Conservation (phyloP, 2,888 invertebrate species). For the Campoplex nolae region DNA sequence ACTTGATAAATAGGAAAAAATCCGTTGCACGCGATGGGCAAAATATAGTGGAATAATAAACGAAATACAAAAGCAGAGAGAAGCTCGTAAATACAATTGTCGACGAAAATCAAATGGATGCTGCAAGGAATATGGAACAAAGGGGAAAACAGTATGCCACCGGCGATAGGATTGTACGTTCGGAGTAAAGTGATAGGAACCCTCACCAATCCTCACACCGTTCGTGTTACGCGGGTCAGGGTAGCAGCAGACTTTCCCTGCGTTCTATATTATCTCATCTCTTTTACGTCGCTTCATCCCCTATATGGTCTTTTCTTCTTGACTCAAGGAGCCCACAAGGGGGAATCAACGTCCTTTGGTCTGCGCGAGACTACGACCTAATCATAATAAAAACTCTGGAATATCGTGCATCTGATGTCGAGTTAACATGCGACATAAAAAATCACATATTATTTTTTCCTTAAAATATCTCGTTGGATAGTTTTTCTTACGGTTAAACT, state of each 20-base stretch:
- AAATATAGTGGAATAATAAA: not conserved
- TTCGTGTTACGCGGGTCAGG: constrained; percentile 71
- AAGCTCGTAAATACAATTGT: not conserved
- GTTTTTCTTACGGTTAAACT: not conserved
- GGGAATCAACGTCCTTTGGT: constrained; percentile 19
- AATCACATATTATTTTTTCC: not conserved
- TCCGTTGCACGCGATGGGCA: not conserved
- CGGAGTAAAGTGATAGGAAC: constrained; percentile 15
- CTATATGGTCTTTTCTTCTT: not conserved
- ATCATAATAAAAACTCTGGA: not conserved
- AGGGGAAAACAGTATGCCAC: constrained; percentile 24
- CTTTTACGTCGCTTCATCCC: constrained; percentile 14
- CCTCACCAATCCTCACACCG: constrained; percentile 57
- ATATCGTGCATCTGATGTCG: not conserved
- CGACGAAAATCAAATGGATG: constrained; percentile 2
- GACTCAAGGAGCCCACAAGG: constrained; percentile 3
- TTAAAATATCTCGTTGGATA: not conserved
- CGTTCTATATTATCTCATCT: constrained; percentile 44
- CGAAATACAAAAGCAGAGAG: not conserved
- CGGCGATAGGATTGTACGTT: constrained; percentile 14
- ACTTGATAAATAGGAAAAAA: constrained; percentile 9
- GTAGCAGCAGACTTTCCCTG: constrained; percentile 50
- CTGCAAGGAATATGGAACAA: not conserved
- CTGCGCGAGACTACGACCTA: constrained; percentile 23
- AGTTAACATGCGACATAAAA: not conserved